These are phyloP conservation scores for Poeciliopsis gracilis DNA, from an alignment of 2,797 vertebrate genomes.

Conservation along the genomic window DNA sequence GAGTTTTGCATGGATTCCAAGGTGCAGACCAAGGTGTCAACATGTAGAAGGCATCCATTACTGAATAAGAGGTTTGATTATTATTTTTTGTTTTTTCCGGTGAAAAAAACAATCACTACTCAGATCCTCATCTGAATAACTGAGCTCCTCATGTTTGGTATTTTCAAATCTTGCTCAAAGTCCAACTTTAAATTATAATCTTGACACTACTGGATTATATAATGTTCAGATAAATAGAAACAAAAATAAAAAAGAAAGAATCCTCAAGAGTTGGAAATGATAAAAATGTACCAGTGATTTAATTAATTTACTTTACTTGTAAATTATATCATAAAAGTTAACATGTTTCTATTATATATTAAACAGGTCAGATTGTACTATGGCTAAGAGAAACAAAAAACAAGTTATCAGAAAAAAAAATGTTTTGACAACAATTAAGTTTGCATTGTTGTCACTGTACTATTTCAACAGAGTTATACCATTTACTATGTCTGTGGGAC, in stretches of 20 bases:
- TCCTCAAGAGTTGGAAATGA: not conserved
- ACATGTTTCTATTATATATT: not conserved
- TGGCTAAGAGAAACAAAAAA: not conserved
- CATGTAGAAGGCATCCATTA: not conserved
- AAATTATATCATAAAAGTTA: not conserved
- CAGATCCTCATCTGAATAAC: not conserved
- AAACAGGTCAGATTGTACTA: not conserved
- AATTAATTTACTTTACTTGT: slow-evolving; percentile 17
- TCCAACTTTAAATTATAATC: not conserved
- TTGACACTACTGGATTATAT: not conserved
- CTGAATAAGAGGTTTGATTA: not conserved
- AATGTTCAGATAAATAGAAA: slow-evolving; percentile 26
- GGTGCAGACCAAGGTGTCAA: not conserved
- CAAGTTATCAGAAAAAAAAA: no score
- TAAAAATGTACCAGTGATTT: not conserved
- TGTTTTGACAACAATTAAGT: not conserved
- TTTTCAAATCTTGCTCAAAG: not conserved
- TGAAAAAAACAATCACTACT: not conserved
- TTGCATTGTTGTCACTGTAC: not conserved
- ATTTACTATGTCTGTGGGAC: not conserved
- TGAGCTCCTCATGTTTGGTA: not conserved
- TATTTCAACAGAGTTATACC: not conserved
- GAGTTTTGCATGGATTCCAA: not conserved
- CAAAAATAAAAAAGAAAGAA: not conserved
- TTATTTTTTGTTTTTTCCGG: not conserved